Conservation (phyloP, 2,888 invertebrate genomes). For the Leptopterna dolabrata region DNA sequence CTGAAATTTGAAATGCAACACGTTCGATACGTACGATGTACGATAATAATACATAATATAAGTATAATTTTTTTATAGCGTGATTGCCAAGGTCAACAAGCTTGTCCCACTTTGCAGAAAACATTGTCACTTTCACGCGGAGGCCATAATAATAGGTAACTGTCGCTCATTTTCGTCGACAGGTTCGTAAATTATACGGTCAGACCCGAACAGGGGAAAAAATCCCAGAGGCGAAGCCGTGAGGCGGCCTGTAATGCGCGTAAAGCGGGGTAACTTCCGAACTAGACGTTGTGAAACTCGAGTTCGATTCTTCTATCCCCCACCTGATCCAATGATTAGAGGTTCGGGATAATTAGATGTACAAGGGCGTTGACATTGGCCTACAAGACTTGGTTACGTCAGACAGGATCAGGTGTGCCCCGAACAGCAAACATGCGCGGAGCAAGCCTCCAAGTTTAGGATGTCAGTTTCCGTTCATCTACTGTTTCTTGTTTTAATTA, state of each 20-base stretch:
- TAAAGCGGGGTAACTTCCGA: neutral
- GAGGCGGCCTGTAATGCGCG: too few relatives aligned
- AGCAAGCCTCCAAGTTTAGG: neutral
- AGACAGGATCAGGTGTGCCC: neutral
- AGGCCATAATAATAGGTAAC: neutral
- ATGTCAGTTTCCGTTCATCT: too few relatives aligned
- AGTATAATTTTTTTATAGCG: too few relatives aligned
- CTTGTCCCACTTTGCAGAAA: neutral
- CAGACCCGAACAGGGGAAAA: neutral
- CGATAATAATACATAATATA: too few relatives aligned
- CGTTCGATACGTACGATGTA: too few relatives aligned
- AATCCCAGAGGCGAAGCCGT: too few relatives aligned
- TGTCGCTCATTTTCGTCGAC: neutral
- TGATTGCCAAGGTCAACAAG: neutral
- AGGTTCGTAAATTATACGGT: neutral
- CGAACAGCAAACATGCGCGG: neutral
- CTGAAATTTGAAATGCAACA: too few relatives aligned
- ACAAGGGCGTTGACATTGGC: constrained; percentile 41
- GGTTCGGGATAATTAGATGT: constrained; percentile 15
- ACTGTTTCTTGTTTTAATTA: too few relatives aligned
- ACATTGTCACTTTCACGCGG: neutral
- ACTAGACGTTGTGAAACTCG: neutral
- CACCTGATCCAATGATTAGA: neutral
- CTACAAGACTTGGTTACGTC: constrained; percentile 12
- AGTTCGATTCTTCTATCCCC: neutral